A percentile compares a stretch with the other conserved stretches of the same genome.
Evolutionary conservation across 2,797 vertebrate genomes (phyloP).

Genomic region (Galaxias olidus): DNA sequence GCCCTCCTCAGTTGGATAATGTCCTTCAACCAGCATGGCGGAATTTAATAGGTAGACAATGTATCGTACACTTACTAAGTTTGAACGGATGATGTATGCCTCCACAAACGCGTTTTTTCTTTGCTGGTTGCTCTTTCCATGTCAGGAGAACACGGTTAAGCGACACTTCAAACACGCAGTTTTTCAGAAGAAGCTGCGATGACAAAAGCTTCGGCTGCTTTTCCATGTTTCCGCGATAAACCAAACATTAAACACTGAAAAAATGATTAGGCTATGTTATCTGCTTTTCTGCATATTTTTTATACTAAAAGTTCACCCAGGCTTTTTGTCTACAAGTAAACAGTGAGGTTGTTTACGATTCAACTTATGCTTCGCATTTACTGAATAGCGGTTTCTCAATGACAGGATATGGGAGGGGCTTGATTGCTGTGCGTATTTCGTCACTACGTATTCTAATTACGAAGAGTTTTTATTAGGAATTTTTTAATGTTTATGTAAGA

Average conservation of each 20-base stretch:
- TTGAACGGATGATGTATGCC: slow-evolving; percentile 63
- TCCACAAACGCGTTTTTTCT: slow-evolving; percentile 46
- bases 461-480: too few relatives aligned
- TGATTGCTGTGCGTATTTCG: slow-evolving; percentile 29
- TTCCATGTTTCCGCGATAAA: slow-evolving; percentile 59
- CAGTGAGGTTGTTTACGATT: slow-evolving; percentile 1
- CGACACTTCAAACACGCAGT: slow-evolving; percentile 77
- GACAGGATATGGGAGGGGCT: slow-evolving; percentile 53
- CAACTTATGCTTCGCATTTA: neutral
- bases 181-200: slow-evolving; percentile 79
- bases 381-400: slow-evolving; percentile 58
- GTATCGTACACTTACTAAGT: slow-evolving; percentile 60
- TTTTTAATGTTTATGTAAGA: too few relatives aligned
- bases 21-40: neutral
- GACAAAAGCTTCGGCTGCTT: slow-evolving; percentile 67
- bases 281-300: slow-evolving; percentile 47
- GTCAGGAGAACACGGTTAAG: slow-evolving; percentile 77
- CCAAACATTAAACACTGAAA: slow-evolving; percentile 22
- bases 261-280: slow-evolving; percentile 46
- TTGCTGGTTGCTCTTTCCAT: slow-evolving; percentile 73
- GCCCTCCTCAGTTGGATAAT: neutral
- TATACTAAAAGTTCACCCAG: neutral
- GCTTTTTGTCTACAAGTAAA: slow-evolving; percentile 1
- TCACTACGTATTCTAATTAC: slow-evolving; percentile 45
- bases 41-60: neutral